Base-by-base conservation (phyloP, 2,888 invertebrate genomes). In the Cephus pulcher region DNA sequence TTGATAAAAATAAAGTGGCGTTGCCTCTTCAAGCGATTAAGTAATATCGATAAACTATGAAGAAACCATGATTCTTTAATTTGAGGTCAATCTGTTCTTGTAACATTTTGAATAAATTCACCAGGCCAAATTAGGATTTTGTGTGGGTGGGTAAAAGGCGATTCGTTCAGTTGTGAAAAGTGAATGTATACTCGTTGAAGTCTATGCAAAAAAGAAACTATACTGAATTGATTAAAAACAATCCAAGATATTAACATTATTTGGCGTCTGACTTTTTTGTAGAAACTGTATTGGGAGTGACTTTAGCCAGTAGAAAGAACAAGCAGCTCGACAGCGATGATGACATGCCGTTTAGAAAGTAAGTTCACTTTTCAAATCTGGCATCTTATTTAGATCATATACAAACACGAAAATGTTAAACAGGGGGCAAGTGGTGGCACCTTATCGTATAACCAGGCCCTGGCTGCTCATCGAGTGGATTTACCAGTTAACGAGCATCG, bases 271-370 rank as follows among this genome's bases (percentile, higher is more conserved):
- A 56, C 23, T 23, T 56, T 9, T 89, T 89, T 90, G 34, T 87
- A 94, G 94, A 93, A 86, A 92, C 93, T 11, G 92, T 94, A 32
- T 86, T 94, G 73, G 94, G 94, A 3, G 92, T 94, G 34, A 91
- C 92, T 15, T 86, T 92, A 2, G 89, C 88, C 76, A 89, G 84
- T 68, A 89, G 88, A 68, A 87, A 89, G 69, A 81, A 86, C 11
- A 81, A 91, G 68, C 73, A 76, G n/a, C n/a, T 76, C 11, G 34
- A 78, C 3, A 79, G 82, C 12, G 82, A 91, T 86, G 90, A 92
- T 79, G 90, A 93, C 35, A 93, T 94, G 0, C 94, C 94, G 0
- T 94, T 94, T 79, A 92, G 94, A 86, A 93, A 93, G 94, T 93
- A 88, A 92, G 92, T 89, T 32, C 32, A 71, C 33, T 23, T 71